phyloP scores from a whole-genome alignment of 2,113 vertebrate species.

The Hystrix brachyura region DNA sequence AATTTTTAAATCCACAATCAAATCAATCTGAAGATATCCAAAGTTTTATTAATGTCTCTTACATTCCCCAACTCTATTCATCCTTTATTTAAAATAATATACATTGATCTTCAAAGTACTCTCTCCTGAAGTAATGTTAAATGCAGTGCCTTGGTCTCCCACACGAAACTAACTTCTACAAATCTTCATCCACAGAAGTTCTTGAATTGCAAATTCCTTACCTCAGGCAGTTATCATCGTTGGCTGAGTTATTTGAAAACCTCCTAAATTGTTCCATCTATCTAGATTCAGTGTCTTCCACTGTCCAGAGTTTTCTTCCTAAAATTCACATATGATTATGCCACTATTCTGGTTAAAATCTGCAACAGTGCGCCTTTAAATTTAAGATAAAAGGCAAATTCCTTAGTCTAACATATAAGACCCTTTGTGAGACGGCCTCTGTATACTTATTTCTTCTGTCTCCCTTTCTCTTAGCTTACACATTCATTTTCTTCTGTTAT shows the following conservation, averaged over 20 bases:
- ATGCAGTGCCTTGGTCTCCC: neutral
- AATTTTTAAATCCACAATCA: neutral
- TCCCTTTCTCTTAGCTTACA: neutral
- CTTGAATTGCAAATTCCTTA: neutral
- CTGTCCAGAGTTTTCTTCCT: neutral
- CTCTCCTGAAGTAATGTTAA: neutral
- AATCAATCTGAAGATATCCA: neutral
- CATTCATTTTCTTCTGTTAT: constrained; percentile 40
- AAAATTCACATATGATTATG: neutral
- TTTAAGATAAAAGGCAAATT: neutral
- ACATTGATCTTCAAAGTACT: neutral
- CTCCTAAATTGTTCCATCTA: neutral
- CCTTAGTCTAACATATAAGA: neutral
- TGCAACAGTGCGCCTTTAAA: neutral
- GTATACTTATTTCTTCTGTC: neutral
- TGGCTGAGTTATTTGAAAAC: neutral
- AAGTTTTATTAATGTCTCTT: neutral
- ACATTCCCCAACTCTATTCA: rapidly evolving
- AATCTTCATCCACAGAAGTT: neutral
- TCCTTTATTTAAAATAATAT: neutral
- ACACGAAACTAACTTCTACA: neutral
- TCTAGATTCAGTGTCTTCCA: neutral
- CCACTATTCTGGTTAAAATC: neutral
- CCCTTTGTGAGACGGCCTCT: neutral
- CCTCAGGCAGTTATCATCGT: neutral